Base-by-base conservation (phyloP, 2,888 invertebrate species). In the Rhingia campestris region DNA sequence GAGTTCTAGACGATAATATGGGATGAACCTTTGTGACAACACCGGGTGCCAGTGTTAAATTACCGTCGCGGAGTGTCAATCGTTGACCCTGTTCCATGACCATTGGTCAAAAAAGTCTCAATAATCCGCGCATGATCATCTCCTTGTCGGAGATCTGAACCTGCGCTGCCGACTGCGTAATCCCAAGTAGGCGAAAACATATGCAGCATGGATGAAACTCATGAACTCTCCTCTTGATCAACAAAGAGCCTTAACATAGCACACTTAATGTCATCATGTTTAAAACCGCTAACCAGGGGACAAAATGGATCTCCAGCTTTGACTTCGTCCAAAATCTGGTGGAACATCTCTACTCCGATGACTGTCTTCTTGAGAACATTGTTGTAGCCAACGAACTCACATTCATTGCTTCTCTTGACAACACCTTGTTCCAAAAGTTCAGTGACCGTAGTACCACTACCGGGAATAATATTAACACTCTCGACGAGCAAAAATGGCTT, bases 161-260 rank as follows among this genome's bases (percentile, higher is more conserved):
- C 90, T 96, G 95, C 10, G n/a, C n/a, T n/a, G n/a, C n/a, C n/a
- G n/a, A 94, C 94, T 0, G 97, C 94, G 89, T 95, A 95, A 90
- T 99, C 98, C 98, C 98, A 99, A 0, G 99, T 99, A 92, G 96
- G 95, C 7, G 97, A 97, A 91, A 96, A 99, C 95, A 99, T 95
- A 91, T 97, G 97, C 85, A 97, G 91, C 88, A n/a, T 97, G 96
- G 88, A 95, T 94, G 88, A 93, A 95, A 10, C 96, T 95, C 47
- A 96, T 95, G 87, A 99, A 82, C 99, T 99, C 92, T 99, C 99
- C 37, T 97, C 97, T 89, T 97, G 95, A 87, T 94, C 97, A 80
- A 99, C 91, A 85, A 98, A 93, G 88, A 98, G 98, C 0, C 96
- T 95, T 90, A 94, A 93, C 94, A 94, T 94, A 9, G 96, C 97